These are phyloP conservation scores for Goniozus legneri DNA, from an alignment of 1,140 invertebrate species.

Conservation along the genomic window DNA sequence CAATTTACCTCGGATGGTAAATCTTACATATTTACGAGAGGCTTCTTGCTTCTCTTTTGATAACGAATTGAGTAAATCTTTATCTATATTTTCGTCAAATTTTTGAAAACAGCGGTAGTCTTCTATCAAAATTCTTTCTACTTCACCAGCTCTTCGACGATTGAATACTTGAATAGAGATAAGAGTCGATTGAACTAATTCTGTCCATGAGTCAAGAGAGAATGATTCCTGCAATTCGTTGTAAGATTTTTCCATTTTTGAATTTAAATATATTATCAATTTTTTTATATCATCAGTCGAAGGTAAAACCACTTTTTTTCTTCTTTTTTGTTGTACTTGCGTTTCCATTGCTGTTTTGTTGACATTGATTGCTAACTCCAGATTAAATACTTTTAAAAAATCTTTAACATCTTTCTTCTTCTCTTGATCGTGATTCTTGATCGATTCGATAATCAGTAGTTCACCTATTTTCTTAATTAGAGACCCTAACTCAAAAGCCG, in stretches of 20 bases:
- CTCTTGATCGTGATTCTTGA: neutral
- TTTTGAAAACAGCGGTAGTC: constrained; percentile 12
- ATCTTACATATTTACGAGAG: neutral
- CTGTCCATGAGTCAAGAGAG: neutral
- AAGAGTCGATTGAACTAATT: constrained; percentile 6
- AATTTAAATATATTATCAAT: constrained; percentile 1
- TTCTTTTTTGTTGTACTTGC: constrained; percentile 7
- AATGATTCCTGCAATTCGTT: neutral
- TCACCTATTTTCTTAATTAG: neutral
- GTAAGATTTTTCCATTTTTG: neutral
- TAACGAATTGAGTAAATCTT: constrained; percentile 9
- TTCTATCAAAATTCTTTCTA: constrained; percentile 12
- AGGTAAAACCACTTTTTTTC: constrained; percentile 3
- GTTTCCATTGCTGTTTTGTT: constrained; percentile 14
- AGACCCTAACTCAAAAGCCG: neutral
- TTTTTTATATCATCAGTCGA: constrained; percentile 7
- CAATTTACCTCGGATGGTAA: neutral
- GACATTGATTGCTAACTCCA: constrained; percentile 8
- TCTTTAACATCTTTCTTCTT: constrained; percentile 2
- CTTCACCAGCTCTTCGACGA: constrained; percentile 16
- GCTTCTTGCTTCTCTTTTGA: neutral
- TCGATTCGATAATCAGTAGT: neutral
- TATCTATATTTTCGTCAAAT: constrained; percentile 3
- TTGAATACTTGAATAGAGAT: constrained; percentile 15
- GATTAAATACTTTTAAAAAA: constrained; percentile 12